Evolutionary conservation across 92 coral and sea anemone genomes (phyloP), one percentile per base, ranked within the genome.

Genomic region (Epizoanthus illoricatus): DNA sequence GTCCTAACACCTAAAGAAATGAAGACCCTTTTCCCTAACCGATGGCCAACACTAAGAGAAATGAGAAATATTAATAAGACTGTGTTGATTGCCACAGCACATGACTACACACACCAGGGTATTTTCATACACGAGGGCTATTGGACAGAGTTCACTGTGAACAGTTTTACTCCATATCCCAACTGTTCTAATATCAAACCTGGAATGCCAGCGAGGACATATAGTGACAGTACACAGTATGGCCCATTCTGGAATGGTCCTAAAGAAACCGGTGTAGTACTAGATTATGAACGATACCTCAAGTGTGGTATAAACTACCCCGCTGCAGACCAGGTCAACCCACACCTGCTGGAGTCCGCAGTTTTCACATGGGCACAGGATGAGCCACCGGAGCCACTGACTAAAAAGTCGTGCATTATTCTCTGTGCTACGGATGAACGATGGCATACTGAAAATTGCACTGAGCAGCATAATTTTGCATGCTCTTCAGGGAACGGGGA

Each of bases 171-270:
- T 16, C 76, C 88, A 7, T 67, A 80, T 16, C 71, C 88, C 5
- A 89, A 89, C 81, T 93, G 97, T 63, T 43, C 92, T 12, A 87
- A 83, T 18, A 63, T 89, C 57, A 89, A 68, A 41, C 62, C 81
- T 23, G 45, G 20, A 15, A 64, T 7, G 12, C 90, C 92, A 5
- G 63, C 87, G 1, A 80, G 97, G 45, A 91, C 89, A 3, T 93
- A 91, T 83, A 90, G 97, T 75, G 97, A 93, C 84, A 93, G 97
- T 76, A 93, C 97, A 7, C 87, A 91, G 65, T 93, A 93, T 76
- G 88, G 93, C 16, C 90, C 91, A 17, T 89, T 93, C 72, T 93
- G 97, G 97, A 71, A 93, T 55, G 97, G 97, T 12, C 97, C 97
- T 3, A 80, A 80, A 47, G 41, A 85, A 71, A 91, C 97, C 6